phyloP scores from a whole-genome alignment of 1,140 invertebrate genomes.

The Sinella curviseta region DNA sequence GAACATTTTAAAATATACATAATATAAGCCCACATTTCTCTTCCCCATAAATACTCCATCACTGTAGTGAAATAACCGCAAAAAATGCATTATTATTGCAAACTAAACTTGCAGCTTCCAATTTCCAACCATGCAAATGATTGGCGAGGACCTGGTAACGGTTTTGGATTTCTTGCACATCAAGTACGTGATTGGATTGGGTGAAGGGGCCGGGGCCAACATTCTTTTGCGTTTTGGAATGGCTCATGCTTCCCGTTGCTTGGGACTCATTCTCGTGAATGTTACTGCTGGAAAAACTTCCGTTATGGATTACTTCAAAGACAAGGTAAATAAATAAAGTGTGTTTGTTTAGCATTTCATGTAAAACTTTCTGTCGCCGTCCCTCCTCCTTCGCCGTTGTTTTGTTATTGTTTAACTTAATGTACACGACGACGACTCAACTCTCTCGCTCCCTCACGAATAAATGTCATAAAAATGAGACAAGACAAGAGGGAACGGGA shows the following conservation, averaged over 20 bases:
- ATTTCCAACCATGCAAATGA: conserved; percentile 78
- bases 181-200: conserved; percentile 77
- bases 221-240: conserved; percentile 81
- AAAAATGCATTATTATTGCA: too few relatives aligned
- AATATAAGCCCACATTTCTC: background rate
- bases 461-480: too few relatives aligned
- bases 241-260: conserved; percentile 70
- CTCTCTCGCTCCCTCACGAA: too few relatives aligned
- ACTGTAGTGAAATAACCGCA: too few relatives aligned
- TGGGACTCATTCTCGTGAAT: conserved; percentile 82
- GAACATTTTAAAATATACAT: background rate
- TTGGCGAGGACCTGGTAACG: conserved; percentile 79
- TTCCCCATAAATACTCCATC: too few relatives aligned
- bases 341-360: background rate
- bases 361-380: background rate
- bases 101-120: conserved; percentile 69
- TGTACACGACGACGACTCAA: too few relatives aligned
- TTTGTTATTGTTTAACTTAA: background rate
- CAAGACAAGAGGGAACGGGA: too few relatives aligned
- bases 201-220: conserved; percentile 87
- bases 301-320: conserved; percentile 82
- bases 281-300: conserved; percentile 83
- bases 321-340: conserved; percentile 64
- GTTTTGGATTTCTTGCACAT: conserved; percentile 79
- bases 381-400: background rate